Conservation (phyloP, 2,888 invertebrate species). For the Cyrtodaria siliqua region DNA sequence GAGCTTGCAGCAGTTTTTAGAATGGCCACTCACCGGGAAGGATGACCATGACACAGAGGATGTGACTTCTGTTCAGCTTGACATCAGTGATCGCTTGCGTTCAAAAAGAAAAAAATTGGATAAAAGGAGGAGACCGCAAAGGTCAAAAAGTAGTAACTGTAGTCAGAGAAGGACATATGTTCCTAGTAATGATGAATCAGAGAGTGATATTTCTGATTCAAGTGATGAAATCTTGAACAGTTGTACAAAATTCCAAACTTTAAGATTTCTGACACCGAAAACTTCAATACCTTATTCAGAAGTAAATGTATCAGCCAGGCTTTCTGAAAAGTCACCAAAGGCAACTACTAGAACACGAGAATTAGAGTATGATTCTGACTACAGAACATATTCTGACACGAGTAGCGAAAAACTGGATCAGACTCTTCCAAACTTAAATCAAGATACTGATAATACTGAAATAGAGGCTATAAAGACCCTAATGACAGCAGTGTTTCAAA, state of each 20-base stretch:
- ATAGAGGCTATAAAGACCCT: constrained; percentile 23
- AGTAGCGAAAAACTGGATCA: constrained; percentile 50
- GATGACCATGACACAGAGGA: background rate
- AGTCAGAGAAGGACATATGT: background rate
- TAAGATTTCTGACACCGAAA: too few species aligned
- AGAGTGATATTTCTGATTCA: background rate
- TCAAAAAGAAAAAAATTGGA: background rate
- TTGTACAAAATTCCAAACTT: too few species aligned
- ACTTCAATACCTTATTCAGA: background rate
- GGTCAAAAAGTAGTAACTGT: background rate
- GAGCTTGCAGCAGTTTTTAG: constrained; percentile 55
- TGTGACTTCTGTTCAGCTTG: background rate
- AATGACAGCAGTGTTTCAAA: constrained; percentile 43
- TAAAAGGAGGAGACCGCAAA: background rate
- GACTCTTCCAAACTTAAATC: background rate
- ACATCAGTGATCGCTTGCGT: background rate
- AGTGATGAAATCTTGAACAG: background rate
- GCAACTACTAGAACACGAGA: background rate
- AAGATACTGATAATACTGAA: constrained; percentile 14
- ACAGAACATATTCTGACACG: constrained; percentile 56
- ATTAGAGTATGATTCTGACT: constrained; percentile 58
- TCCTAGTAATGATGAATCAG: background rate
- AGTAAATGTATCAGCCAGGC: background rate
- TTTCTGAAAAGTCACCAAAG: background rate
- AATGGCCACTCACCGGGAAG: constrained; percentile 38